Base-by-base conservation (phyloP, 2,113 vertebrate genomes). In the Propithecus coquereli region DNA sequence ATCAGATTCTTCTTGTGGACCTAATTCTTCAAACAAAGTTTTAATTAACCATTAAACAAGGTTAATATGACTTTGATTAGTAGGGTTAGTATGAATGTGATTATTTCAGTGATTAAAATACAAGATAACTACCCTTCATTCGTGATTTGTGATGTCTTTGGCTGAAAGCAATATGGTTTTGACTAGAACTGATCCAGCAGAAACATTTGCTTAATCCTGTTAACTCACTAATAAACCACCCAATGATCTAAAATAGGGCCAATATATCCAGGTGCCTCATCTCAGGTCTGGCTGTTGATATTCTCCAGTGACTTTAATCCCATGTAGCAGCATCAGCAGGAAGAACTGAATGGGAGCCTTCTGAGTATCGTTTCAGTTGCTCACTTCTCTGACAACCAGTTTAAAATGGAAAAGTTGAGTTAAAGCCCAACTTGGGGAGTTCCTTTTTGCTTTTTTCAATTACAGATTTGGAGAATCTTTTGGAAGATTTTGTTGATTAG, bases 181-280 rank as follows among this genome's bases (percentile, higher is more conserved):
- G 43, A 71, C 66, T 80, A 59, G 23, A 94, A 45, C 70, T 96
- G 63, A 96, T 43, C 94, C 61, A 91, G 63, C 82, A 84, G 84
- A 94, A 96, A 74, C 20, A 81, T 70, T 84, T 90, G n/a, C 52
- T 93, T 96, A 96, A 87, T 90, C 92, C 92, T 87, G n/a, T 93
- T 89, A 94, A n/a, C 90, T 81, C 65, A 63, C 82, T 84, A 85
- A 85, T 74, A 59, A 96, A 43, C 45, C 71, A 54, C 80, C 77
- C 43, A 22, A 68, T 84, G 77, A 50, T 81, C 70, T 32, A 74
- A 76, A 54, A 77, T 23, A 45, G 18, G 34, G 70, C 90, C 83
- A 93, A 71, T 70, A 81, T 34, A 30, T 70, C 95, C 96, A 96
- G 83, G 70, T 91, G 94, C 87, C 83, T 61, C 57, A 57, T 95